These are phyloP conservation scores for Drosophila subpulchrella DNA, from an alignment of 1,140 invertebrate species.

Conservation along the genomic window DNA sequence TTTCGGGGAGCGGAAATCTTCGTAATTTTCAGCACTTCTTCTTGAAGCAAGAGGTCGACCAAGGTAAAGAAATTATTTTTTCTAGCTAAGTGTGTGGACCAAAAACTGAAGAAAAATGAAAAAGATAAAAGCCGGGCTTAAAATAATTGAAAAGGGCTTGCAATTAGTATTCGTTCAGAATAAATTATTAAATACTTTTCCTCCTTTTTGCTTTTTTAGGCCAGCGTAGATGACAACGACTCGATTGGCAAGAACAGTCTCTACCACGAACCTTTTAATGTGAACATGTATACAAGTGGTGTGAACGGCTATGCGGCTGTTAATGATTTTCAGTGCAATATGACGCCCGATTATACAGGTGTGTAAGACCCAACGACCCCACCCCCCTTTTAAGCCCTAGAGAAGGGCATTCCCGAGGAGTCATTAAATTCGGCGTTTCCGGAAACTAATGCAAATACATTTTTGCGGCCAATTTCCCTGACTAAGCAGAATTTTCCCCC, in stretches of 20 bases:
- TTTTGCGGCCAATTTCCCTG: constrained; percentile 64
- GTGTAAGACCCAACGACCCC: constrained; percentile 55
- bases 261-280: constrained; percentile 85
- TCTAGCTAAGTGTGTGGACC: background rate
- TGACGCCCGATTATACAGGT: constrained; percentile 85
- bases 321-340: constrained; percentile 84
- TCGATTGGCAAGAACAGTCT: constrained; percentile 85
- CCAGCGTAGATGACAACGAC: constrained; percentile 84
- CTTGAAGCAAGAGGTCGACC: constrained; percentile 19
- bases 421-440: constrained; percentile 69
- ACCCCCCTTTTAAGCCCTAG: constrained; percentile 1
- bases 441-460: constrained; percentile 78
- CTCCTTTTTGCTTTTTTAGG: constrained; percentile 22
- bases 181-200: background rate
- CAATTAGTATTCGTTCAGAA: too few species aligned
- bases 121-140: background rate
- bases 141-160: too few species aligned
- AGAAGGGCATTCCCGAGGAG: constrained; percentile 28
- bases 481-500: constrained; percentile 62
- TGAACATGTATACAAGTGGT: constrained; percentile 85
- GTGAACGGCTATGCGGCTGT: constrained; percentile 84
- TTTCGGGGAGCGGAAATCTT: constrained; percentile 30
- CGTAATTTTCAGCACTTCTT: background rate
- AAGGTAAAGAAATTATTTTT: constrained; percentile 15
- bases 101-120: background rate